These are phyloP conservation scores for Synchiropus splendidus DNA, from an alignment of 2,113 vertebrate genomes.

Conservation along the genomic window DNA sequence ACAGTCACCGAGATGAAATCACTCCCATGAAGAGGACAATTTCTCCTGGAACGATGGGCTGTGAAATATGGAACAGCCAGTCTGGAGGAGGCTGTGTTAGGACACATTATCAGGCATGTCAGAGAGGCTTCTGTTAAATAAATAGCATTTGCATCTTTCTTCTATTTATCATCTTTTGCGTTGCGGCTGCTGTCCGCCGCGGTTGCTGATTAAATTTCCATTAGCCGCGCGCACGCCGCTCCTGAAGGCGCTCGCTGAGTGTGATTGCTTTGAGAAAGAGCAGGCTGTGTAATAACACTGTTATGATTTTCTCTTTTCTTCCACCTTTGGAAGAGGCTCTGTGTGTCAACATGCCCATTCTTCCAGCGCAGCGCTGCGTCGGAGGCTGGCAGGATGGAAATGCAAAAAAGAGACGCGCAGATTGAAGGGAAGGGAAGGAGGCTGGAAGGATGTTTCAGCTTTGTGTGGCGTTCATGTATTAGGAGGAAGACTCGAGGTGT, in stretches of 20 bases:
- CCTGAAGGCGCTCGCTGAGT: background rate
- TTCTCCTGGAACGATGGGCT: constrained; percentile 35
- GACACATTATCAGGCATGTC: constrained; percentile 49
- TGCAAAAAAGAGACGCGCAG: constrained; percentile 4
- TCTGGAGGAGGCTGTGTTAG: constrained; percentile 38
- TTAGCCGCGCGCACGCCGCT: constrained; percentile 55
- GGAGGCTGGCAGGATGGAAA: constrained; percentile 27
- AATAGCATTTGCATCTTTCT: constrained; percentile 63
- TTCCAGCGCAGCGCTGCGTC: constrained; percentile 22
- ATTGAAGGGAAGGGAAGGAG: constrained; percentile 26
- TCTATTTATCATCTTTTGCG: constrained; percentile 61
- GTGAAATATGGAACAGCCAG: constrained; percentile 40
- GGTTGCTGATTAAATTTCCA: constrained; percentile 69
- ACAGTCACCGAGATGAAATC: constrained; percentile 24
- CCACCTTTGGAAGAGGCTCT: constrained; percentile 11
- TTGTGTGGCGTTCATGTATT: constrained; percentile 19
- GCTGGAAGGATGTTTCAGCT: constrained; percentile 20
- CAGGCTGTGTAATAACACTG: constrained; percentile 52
- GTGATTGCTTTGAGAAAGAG: constrained; percentile 47
- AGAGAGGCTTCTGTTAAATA: constrained; percentile 49
- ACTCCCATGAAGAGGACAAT: constrained; percentile 38
- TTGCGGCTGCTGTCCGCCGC: constrained; percentile 63
- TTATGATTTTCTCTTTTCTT: constrained; percentile 23
- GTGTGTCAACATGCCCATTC: constrained; percentile 32
- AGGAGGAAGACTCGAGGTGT: constrained; percentile 13